Evolutionary conservation across 2,888 invertebrate species (phyloP).

Genomic region (Exephanes ischioxanthus): DNA sequence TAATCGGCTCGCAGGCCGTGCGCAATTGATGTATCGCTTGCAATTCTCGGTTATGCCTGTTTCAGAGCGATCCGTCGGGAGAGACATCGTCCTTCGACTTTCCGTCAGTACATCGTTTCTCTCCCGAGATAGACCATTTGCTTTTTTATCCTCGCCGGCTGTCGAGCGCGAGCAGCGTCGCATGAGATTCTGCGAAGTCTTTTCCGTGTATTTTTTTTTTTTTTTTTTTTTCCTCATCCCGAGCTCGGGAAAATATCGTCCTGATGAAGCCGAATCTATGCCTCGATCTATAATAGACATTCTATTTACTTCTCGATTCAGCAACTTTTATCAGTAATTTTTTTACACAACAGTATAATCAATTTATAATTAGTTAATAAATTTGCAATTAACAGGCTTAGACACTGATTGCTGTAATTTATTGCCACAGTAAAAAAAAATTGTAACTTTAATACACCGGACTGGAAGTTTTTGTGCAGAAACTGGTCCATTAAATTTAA

Average conservation of each 20-base stretch:
- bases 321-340: background rate
- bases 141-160: slow-evolving; percentile 56
- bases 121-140: slow-evolving; percentile 18
- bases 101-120: slow-evolving; percentile 51
- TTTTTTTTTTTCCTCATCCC: slow-evolving; percentile 3
- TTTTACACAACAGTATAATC: background rate
- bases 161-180: slow-evolving; percentile 24
- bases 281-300: background rate
- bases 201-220: slow-evolving; percentile 16
- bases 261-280: slow-evolving; percentile 1
- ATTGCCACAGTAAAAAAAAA: background rate
- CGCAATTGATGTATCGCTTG: slow-evolving; percentile 72
- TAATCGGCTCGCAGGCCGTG: slow-evolving; percentile 71
- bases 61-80: slow-evolving; percentile 36
- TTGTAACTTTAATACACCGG: too few relatives aligned
- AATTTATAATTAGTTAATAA: background rate
- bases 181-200: slow-evolving; percentile 8
- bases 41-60: slow-evolving; percentile 68
- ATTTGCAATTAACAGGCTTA: background rate
- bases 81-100: slow-evolving; percentile 68
- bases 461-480: too few relatives aligned
- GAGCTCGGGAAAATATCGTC: background rate
- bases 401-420: slow-evolving; percentile 3
- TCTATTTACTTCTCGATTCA: background rate
- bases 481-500: too few relatives aligned